A percentile compares a stretch with the other conserved stretches of the same genome.
phyloP scores from a whole-genome alignment of 2,797 vertebrate species.

The Clamator glandarius region DNA sequence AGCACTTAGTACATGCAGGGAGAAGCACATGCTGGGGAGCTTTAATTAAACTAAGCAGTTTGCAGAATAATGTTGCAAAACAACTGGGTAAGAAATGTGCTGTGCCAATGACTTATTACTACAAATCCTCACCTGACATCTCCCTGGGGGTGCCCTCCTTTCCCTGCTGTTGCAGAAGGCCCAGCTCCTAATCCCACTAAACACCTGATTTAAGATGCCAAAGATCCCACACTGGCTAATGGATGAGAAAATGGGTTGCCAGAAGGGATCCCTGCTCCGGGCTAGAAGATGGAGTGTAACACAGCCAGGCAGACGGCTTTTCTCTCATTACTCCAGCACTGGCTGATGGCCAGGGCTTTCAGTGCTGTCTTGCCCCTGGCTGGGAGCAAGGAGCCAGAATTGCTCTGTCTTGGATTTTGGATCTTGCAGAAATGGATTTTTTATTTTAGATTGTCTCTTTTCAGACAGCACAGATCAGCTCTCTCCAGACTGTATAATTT shows the following conservation, averaged over 20 bases:
- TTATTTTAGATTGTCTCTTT: not conserved
- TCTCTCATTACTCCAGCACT: not conserved
- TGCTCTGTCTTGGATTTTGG: not conserved
- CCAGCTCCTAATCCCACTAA: not conserved
- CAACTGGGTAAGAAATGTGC: not conserved
- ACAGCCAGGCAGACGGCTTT: accelerated
- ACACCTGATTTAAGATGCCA: not conserved
- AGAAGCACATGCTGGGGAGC: not conserved
- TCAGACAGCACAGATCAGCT: not conserved
- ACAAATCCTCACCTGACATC: not conserved
- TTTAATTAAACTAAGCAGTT: slow-evolving; percentile 45
- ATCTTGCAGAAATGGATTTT: not conserved
- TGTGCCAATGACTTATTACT: not conserved
- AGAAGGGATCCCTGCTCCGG: not conserved
- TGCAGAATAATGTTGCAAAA: not conserved
- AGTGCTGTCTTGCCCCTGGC: not conserved
- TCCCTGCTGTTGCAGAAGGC: not conserved
- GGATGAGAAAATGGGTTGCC: not conserved
- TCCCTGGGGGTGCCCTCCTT: not conserved
- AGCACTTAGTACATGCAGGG: not conserved
- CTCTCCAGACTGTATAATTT: not conserved
- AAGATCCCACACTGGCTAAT: not conserved
- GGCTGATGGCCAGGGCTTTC: not conserved
- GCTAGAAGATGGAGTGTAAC: not conserved
- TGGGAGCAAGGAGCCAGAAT: not conserved